Evolutionary conservation across 2,888 invertebrate species (phyloP), one percentile per base, ranked within the genome.

Genomic region (Ametastegia equiseti): DNA sequence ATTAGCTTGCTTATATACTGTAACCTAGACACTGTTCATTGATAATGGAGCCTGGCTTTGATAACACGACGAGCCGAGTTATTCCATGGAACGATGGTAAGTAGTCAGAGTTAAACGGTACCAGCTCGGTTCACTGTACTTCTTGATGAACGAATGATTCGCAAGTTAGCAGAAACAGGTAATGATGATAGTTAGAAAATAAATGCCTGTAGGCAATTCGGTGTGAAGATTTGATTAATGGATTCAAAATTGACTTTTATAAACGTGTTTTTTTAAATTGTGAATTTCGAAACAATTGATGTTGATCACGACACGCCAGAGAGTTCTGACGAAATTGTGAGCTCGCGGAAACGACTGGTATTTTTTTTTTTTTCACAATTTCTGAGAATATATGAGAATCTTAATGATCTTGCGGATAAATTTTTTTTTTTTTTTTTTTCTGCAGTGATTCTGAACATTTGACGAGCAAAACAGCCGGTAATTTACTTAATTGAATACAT

Each of bases 401-500:
- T 60, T 60, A 6, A 60, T 39, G 39, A 67, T 67, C 65, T 39
- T 4, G n/a, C 15, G 9, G 7, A 39, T 36, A 67, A 39, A 9
- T 65, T 23, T 2, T 36, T 15, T 15, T 7, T 2, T 42, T 65
- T 23, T 2, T 36, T 15, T 15, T 7, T 2, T 42, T 42, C 3
- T 42, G 7, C 50, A 45, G 23, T 23, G 5, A 30, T 33, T 36
- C 50, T 39, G 33, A 54, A 30, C 33, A 73, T 54, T 3, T 45
- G 36, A 50, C 33, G 36, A 54, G 50, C 11, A 9, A 27, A 36
- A 36, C 23, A 36, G 33, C 27, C 75, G 33, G 54, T 27, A 75
- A 75, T 75, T 54, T 75, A 6, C 75, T 75, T 75, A 54, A 75
- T 75, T 75, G 75, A 36, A 75, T 54, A 54, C 54, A 75, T 75